phyloP scores from a whole-genome alignment of 2,797 vertebrate genomes.

The Anniella stebbinsi region DNA sequence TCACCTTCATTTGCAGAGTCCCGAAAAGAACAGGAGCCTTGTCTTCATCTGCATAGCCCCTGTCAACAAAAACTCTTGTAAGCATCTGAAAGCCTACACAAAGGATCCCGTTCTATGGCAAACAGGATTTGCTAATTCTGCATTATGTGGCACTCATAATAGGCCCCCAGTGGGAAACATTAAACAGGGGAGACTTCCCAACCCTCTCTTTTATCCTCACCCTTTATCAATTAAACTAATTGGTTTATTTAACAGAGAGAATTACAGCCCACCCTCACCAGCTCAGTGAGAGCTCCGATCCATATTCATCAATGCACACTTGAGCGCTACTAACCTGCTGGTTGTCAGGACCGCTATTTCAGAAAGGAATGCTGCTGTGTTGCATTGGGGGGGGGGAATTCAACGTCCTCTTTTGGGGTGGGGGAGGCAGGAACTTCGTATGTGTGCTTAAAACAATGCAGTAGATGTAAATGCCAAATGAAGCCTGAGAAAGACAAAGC shows the following conservation, averaged over 20 bases:
- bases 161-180: constrained; percentile 17
- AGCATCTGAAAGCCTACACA: neutral
- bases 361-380: neutral
- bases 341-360: neutral
- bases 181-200: constrained; percentile 14
- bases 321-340: neutral
- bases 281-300: neutral
- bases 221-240: constrained; percentile 48
- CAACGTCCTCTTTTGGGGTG: neutral
- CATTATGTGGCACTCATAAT: neutral
- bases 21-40: neutral
- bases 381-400: neutral
- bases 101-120: neutral
- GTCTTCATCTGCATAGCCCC: neutral
- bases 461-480: neutral
- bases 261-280: constrained; percentile 26
- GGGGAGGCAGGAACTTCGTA: neutral
- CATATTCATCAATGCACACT: constrained; percentile 40
- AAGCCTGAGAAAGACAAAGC: neutral
- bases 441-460: neutral
- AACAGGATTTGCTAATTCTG: constrained; percentile 15
- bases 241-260: constrained; percentile 42
- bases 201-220: constrained; percentile 30
- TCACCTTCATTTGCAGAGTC: neutral
- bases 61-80: neutral